Base-by-base conservation (phyloP, 2,113 vertebrate genomes). In the Pristiophorus japonicus region DNA sequence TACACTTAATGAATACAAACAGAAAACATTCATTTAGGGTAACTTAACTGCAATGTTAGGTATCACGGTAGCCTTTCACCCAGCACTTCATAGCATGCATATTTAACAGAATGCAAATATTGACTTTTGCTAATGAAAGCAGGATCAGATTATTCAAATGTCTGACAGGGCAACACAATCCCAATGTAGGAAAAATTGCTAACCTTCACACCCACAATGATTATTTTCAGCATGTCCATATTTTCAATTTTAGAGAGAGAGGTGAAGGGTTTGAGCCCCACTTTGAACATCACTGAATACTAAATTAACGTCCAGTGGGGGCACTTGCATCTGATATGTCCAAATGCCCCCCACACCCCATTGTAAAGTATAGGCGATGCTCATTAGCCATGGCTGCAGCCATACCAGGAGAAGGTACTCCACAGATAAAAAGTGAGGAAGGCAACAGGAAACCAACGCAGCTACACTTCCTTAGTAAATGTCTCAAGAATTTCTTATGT, bases 31-130 rank as follows among this genome's bases (percentile, higher is more conserved):
- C 22, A 34, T 59, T 63, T n/a, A 51, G 8, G 4, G 45, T 6
- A 20, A 87, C 84, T 87, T 87, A 63, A 97, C 96, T 96, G 97
- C 87, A 96, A 97, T 96, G 70, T 66, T 51, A 96, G 96, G 96
- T 96, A 97, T 97, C 96, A 97, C 97, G 96, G 96, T 96, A 96
- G 95, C 96, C 96, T 97, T 97, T 96, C 96, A 45, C 96, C 96
- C 97, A 97, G 97, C 96, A 97, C 96, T 96, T 87, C 81, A 96
- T 96, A 95, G 95, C 94, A 98, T 98, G 97, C 97, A 98, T 98
- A 98, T 98, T 98, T 97, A 98, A 96, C 95, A 96, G 95, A 97
- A 98, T 98, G 97, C 97, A 98, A 98, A 98, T 98, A 98, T 97
- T 98, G 97, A 97, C 97, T 98, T 98, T 98, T 98, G 34, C 55